A percentile compares a stretch with the other conserved stretches of the same genome.
phyloP scores from a whole-genome alignment of 2,797 vertebrate genomes.

The Chrosomus eos region DNA sequence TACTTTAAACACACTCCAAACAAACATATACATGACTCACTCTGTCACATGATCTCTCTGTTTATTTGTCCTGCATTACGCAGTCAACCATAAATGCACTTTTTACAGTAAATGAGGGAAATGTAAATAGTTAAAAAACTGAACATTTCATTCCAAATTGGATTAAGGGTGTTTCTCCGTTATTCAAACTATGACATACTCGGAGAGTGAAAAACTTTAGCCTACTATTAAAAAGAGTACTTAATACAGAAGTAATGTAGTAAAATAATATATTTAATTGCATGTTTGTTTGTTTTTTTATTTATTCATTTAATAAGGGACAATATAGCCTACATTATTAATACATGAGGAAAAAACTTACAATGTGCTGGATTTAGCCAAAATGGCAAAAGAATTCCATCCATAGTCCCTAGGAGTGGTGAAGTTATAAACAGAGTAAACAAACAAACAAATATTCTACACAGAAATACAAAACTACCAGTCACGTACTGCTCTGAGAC shows the following conservation, averaged over 20 bases:
- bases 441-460: not conserved
- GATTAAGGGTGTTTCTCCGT: not conserved
- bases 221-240: not conserved
- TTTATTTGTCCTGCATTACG: conserved; percentile 6
- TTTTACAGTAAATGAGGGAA: not conserved
- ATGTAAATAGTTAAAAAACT: not conserved
- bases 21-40: conserved; percentile 16
- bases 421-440: not conserved
- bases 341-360: not conserved
- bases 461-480: too few relatives aligned
- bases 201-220: not conserved
- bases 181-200: not conserved
- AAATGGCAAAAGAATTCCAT: too few relatives aligned
- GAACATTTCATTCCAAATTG: not conserved
- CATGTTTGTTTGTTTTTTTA: not conserved
- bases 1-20: conserved; percentile 7
- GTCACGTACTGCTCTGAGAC: too few relatives aligned
- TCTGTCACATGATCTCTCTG: conserved; percentile 3
- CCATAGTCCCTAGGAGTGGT: not conserved
- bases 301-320: not conserved
- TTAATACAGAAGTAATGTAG: not conserved
- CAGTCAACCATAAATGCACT: not conserved
- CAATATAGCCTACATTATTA: not conserved
- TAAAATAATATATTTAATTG: not conserved
- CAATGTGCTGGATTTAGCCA: not conserved